Percentiles rank a stretch among this genome's conserved stretches.
These are phyloP conservation scores for Ciconia nigra DNA, from an alignment of 2,797 vertebrate genomes.

Conservation along the genomic window DNA sequence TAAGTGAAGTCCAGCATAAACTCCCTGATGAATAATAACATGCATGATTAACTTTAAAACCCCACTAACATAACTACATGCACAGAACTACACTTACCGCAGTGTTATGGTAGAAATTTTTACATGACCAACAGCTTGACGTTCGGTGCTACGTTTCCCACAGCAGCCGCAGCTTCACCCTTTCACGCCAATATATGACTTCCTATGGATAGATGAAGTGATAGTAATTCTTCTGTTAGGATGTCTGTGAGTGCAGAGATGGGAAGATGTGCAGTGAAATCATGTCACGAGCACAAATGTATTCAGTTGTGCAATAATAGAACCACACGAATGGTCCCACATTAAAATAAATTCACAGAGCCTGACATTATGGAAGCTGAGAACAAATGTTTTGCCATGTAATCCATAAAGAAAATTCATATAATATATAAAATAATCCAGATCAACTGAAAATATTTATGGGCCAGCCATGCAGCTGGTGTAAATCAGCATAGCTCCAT, in stretches of 20 bases:
- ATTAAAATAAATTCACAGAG: slow-evolving; percentile 36
- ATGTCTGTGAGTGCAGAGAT: not conserved
- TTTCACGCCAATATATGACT: not conserved
- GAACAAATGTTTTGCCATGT: slow-evolving; percentile 56
- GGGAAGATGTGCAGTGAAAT: not conserved
- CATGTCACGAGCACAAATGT: not conserved
- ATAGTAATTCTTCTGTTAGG: not conserved
- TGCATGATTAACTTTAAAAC: slow-evolving; percentile 5
- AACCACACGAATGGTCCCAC: not conserved
- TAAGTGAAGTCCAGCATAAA: not conserved
- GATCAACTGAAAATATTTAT: slow-evolving; percentile 62
- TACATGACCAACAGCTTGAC: not conserved
- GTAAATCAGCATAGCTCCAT: slow-evolving; percentile 48
- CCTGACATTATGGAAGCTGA: slow-evolving; percentile 49
- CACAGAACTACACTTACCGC: not conserved
- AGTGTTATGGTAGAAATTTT: not conserved
- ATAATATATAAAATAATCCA: slow-evolving; percentile 60
- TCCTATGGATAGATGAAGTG: not conserved
- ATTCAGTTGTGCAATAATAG: not conserved
- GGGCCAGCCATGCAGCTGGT: slow-evolving; percentile 52
- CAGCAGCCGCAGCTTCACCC: not conserved
- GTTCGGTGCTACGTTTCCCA: not conserved
- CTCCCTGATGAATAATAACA: not conserved
- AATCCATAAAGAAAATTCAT: slow-evolving; percentile 57
- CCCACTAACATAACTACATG: not conserved